phyloP scores from a whole-genome alignment of 2,113 vertebrate genomes.

The Hippocampus abdominalis region DNA sequence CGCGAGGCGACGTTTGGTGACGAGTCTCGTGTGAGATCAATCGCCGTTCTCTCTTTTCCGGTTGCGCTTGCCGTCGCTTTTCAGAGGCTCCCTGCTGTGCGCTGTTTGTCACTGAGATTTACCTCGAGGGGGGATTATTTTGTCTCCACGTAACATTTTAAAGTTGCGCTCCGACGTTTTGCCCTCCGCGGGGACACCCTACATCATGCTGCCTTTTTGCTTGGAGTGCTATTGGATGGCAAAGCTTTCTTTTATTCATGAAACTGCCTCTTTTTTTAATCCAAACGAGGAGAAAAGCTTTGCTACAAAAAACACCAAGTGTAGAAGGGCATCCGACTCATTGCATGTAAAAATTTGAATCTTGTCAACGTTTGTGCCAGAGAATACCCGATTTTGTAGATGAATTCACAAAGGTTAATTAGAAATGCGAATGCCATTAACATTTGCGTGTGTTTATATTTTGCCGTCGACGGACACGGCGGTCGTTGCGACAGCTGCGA shows the following conservation, averaged over 20 bases:
- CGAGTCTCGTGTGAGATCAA: neutral
- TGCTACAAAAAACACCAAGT: neutral
- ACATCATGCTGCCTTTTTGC: neutral
- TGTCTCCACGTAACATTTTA: conserved; percentile 7
- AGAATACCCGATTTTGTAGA: conserved; percentile 7
- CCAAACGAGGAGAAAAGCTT: neutral
- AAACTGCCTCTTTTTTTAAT: neutral
- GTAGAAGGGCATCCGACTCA: neutral
- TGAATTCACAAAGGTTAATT: conserved; percentile 38
- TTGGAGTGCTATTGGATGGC: neutral
- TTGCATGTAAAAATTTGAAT: neutral
- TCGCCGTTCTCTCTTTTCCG: neutral
- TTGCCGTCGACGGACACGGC: neutral
- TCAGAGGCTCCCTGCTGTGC: conserved; percentile 13
- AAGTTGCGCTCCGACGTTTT: conserved; percentile 7
- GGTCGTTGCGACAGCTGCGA: neutral
- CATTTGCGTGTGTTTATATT: neutral
- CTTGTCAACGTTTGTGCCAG: neutral
- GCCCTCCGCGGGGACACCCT: neutral
- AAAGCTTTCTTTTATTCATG: conserved; percentile 2
- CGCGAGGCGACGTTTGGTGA: neutral
- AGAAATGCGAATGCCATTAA: conserved; percentile 3
- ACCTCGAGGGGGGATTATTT: conserved; percentile 8
- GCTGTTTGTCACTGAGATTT: conserved; percentile 28
- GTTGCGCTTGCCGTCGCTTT: conserved; percentile 8